Conservation (phyloP, 2,888 invertebrate species). For the Meandrusa payeni region DNA sequence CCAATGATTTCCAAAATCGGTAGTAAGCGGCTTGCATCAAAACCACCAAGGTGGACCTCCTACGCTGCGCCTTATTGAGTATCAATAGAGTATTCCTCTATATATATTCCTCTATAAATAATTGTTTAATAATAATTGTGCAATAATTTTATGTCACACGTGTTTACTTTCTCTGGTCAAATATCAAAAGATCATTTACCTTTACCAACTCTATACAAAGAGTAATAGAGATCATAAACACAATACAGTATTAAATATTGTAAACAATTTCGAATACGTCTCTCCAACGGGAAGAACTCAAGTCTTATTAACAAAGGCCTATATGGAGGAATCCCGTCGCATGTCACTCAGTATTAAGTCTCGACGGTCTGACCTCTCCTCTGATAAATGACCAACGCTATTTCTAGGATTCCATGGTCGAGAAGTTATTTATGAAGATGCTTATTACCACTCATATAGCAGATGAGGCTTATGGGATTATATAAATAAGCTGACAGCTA, state of each 20-base stretch:
- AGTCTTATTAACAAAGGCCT: slow-evolving; percentile 9
- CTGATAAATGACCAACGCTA: slow-evolving; percentile 24
- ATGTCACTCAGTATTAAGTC: slow-evolving; percentile 26
- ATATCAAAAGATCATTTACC: too few relatives aligned
- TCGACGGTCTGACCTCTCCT: slow-evolving; percentile 19
- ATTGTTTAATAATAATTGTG: too few relatives aligned
- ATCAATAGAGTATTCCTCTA: too few relatives aligned
- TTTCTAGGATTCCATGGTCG: slow-evolving; percentile 9
- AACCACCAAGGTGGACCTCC: too few relatives aligned
- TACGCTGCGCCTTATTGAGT: too few relatives aligned
- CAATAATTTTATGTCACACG: too few relatives aligned
- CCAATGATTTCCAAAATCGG: too few relatives aligned
- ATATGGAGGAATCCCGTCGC: slow-evolving; percentile 18
- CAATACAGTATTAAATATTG: not conserved
- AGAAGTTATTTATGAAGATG: slow-evolving; percentile 10
- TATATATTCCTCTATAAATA: too few relatives aligned
- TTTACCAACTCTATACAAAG: too few relatives aligned
- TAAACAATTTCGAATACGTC: not conserved
- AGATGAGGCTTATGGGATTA: not conserved
- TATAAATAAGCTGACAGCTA: too few relatives aligned
- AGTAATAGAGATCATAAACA: not conserved
- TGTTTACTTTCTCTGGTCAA: too few relatives aligned
- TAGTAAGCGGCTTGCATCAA: too few relatives aligned
- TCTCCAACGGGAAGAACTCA: not conserved
- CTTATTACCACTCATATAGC: not conserved